Conservation (phyloP, 2,888 invertebrate genomes). For the Dynastes tityus region DNA sequence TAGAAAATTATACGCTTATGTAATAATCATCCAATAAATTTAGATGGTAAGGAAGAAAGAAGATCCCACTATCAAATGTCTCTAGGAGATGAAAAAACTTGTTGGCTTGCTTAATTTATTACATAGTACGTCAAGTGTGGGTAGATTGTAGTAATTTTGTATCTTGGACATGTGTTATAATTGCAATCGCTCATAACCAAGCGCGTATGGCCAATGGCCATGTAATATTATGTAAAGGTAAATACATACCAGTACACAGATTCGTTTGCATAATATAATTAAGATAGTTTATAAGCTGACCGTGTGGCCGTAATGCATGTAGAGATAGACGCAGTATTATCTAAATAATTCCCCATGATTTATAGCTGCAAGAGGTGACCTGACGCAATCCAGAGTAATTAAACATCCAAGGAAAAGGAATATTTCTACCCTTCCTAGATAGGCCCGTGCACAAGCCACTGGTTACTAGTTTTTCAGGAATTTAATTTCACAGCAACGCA, state of each 20-base stretch:
- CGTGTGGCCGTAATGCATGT: background rate
- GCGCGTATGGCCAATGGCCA: background rate
- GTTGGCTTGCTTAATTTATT: slow-evolving; percentile 15
- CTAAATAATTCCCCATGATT: slow-evolving; percentile 37
- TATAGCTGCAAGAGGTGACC: slow-evolving; percentile 32
- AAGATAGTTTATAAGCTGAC: slow-evolving; percentile 34
- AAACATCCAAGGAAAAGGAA: slow-evolving; percentile 19
- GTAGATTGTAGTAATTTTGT: slow-evolving; percentile 27
- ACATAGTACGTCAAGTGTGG: slow-evolving; percentile 18
- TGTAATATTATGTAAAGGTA: slow-evolving; percentile 36
- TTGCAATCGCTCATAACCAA: slow-evolving; percentile 29
- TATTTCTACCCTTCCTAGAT: background rate
- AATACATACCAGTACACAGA: slow-evolving; percentile 16
- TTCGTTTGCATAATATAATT: slow-evolving; percentile 43
- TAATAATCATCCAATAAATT: background rate
- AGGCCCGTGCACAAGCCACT: slow-evolving; percentile 5
- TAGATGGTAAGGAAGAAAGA: slow-evolving; percentile 3
- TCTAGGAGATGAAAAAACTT: slow-evolving; percentile 1
- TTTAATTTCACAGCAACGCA: slow-evolving; percentile 30
- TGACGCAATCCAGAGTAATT: slow-evolving; percentile 40
- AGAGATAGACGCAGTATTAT: slow-evolving; percentile 18
- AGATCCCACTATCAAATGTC: background rate
- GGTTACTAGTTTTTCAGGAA: slow-evolving; percentile 35
- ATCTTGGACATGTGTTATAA: slow-evolving; percentile 19
- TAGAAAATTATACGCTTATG: background rate